Percentiles rank a stretch among this genome's conserved stretches.
These are phyloP conservation scores for Eulemur rufifrons DNA, from an alignment of 2,113 vertebrate species.

Conservation along the genomic window DNA sequence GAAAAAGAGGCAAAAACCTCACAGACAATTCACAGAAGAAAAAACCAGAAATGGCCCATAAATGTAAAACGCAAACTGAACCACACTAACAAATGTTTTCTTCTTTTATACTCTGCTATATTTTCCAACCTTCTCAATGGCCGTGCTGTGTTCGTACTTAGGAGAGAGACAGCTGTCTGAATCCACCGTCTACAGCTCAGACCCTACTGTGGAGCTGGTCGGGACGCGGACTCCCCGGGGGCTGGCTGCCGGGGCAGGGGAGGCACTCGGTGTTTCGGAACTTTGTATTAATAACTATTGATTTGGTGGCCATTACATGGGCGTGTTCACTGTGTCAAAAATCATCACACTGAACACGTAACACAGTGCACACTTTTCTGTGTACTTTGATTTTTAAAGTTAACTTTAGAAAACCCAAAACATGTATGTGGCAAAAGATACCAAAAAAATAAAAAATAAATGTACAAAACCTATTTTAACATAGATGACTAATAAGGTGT, in stretches of 20 bases:
- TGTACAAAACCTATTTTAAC: neutral
- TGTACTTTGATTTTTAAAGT: neutral
- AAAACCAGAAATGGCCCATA: neutral
- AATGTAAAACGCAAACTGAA: neutral
- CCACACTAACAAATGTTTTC: neutral
- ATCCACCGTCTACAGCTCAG: fast-evolving
- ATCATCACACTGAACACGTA: neutral
- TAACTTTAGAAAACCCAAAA: neutral
- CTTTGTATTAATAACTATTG: no score
- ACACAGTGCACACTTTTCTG: fast-evolving
- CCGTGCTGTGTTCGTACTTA: neutral
- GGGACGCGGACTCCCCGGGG: fast-evolving
- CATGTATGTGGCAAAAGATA: neutral
- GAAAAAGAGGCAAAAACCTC: neutral
- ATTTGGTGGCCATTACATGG: neutral
- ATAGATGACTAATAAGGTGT: neutral
- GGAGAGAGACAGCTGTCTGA: neutral
- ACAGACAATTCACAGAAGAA: neutral
- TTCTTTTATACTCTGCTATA: neutral
- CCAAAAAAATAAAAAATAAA: neutral
- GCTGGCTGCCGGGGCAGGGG: fast-evolving
- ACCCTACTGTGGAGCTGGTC: fast-evolving
- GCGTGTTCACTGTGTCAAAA: neutral
- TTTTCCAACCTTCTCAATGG: neutral
- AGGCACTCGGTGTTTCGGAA: fast-evolving